Conservation (phyloP, 2,797 vertebrate genomes). For the Eurystomus glaucurus region DNA sequence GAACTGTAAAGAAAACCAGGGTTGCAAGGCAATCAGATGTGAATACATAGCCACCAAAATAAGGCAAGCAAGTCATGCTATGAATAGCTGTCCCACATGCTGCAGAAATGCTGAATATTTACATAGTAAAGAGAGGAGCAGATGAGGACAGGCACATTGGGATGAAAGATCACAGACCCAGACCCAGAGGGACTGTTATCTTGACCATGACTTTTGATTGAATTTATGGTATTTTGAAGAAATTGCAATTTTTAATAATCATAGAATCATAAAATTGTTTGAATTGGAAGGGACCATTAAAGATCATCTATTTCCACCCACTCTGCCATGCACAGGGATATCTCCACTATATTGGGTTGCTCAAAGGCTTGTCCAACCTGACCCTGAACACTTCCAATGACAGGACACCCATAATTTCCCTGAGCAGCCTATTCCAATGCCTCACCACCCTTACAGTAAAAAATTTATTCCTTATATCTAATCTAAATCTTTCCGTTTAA, state of each 20-base stretch:
- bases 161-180: background rate
- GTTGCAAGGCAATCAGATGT: background rate
- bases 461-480: background rate
- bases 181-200: background rate
- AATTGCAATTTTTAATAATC: background rate
- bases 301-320: background rate
- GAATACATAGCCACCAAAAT: constrained; percentile 15
- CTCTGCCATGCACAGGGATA: background rate
- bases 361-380: background rate
- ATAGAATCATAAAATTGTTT: background rate
- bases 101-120: constrained; percentile 16
- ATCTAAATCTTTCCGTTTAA: background rate
- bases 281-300: background rate
- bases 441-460: background rate
- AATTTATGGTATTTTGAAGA: background rate
- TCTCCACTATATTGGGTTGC: background rate
- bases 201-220: background rate
- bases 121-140: background rate
- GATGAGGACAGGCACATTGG: background rate
- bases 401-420: background rate
- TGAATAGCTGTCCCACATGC: background rate
- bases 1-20: background rate
- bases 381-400: background rate
- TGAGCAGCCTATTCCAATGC: background rate
- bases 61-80: background rate